Percentiles rank a stretch among this genome's conserved stretches.
These are phyloP conservation scores for Melanotaenia pygmaea DNA, from an alignment of 2,797 vertebrate genomes.

Conservation along the genomic window DNA sequence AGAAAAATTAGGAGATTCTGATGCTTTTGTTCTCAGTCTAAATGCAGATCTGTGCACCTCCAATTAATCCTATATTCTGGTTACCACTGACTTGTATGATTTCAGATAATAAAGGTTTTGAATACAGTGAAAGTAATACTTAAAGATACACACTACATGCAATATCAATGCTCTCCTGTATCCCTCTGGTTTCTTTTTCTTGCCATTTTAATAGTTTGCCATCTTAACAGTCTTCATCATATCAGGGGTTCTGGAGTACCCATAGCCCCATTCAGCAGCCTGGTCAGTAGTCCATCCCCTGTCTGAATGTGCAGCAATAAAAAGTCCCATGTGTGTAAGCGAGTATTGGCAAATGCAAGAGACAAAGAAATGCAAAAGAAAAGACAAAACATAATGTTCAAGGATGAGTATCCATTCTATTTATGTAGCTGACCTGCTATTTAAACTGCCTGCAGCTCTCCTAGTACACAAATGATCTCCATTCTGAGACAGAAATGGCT, in stretches of 20 bases:
- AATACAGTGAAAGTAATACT: slow-evolving; percentile 14
- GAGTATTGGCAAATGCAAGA: slow-evolving; percentile 37
- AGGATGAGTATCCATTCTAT: slow-evolving; percentile 26
- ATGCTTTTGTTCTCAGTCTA: slow-evolving; percentile 34
- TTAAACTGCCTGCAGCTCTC: slow-evolving; percentile 30
- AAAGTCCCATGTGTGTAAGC: slow-evolving; percentile 34
- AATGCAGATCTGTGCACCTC: slow-evolving; percentile 40
- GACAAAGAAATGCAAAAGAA: slow-evolving; percentile 13
- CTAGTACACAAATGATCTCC: slow-evolving; percentile 4
- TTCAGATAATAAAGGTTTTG: slow-evolving; percentile 36
- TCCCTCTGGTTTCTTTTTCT: slow-evolving; percentile 30
- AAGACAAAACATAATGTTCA: slow-evolving; percentile 20
- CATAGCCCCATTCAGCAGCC: slow-evolving; percentile 43
- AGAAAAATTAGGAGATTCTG: slow-evolving; percentile 46
- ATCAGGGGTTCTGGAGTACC: slow-evolving; percentile 42
- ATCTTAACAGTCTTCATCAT: slow-evolving; percentile 60
- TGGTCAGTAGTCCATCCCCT: slow-evolving; percentile 54
- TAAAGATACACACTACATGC: slow-evolving; percentile 7
- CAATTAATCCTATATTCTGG: slow-evolving; percentile 13
- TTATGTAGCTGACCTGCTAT: slow-evolving; percentile 15
- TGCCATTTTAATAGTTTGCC: slow-evolving; percentile 49
- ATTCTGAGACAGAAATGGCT: slow-evolving; percentile 40
- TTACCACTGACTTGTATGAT: slow-evolving; percentile 6
- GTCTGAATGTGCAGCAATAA: slow-evolving; percentile 53
- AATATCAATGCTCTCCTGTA: slow-evolving; percentile 21